These are phyloP conservation scores for Verasper variegatus DNA, from an alignment of 2,113 vertebrate species.

Conservation along the genomic window DNA sequence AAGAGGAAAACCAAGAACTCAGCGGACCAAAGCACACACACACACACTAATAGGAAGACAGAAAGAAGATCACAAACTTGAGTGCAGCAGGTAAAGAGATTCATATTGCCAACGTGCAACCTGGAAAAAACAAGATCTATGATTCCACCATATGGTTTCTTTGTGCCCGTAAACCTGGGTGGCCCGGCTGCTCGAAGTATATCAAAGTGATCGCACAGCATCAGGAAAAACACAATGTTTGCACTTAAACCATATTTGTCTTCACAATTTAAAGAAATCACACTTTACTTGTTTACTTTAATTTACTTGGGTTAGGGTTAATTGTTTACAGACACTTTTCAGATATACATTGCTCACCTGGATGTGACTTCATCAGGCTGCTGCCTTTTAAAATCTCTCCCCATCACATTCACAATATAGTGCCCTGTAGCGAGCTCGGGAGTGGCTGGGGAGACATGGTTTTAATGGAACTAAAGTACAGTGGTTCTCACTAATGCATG, in stretches of 20 bases:
- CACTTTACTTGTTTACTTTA: conserved; percentile 19
- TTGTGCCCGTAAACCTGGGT: not conserved
- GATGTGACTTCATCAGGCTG: not conserved
- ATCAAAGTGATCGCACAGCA: conserved; percentile 19
- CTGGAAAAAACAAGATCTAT: conserved; percentile 23
- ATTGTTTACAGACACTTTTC: not conserved
- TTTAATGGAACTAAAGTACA: conserved; percentile 79
- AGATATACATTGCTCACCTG: conserved; percentile 6
- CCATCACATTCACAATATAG: conserved; percentile 51
- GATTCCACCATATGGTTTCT: conserved; percentile 39
- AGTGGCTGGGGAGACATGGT: conserved; percentile 65
- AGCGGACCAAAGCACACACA: conserved; percentile 37
- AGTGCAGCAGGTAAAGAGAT: conserved; percentile 42
- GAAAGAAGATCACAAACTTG: conserved; percentile 36
- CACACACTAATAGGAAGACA: conserved; percentile 23
- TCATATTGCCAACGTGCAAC: not conserved
- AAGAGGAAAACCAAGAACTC: conserved; percentile 28
- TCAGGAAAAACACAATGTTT: no score
- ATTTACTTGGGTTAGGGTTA: no score
- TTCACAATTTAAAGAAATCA: no score
- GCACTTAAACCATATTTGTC: not conserved
- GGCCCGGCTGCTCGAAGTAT: no score
- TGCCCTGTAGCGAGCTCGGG: conserved; percentile 48
- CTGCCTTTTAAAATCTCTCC: conserved; percentile 54
- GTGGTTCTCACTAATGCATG: conserved; percentile 74